A percentile compares a stretch with the other conserved stretches of the same genome.
Evolutionary conservation across 1,140 invertebrate species (phyloP).

Genomic region (Radopholus similis): DNA sequence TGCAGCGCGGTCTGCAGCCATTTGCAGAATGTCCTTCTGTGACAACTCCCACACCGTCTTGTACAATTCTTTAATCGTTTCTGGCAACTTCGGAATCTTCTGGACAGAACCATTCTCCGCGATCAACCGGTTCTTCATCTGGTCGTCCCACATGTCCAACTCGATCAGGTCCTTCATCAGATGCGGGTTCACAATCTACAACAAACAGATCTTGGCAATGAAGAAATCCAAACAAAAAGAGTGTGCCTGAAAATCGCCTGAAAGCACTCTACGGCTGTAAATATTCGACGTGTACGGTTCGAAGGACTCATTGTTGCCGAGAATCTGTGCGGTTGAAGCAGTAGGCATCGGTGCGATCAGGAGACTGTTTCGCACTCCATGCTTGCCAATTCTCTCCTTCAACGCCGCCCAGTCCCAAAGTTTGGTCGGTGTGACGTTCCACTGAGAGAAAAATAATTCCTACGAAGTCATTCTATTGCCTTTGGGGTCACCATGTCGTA

Average conservation of each 20-base stretch:
- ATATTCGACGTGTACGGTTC: conserved; percentile 98
- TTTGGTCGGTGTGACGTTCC: conserved; percentile 74
- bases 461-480: background rate
- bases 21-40: conserved; percentile 86
- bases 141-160: conserved; percentile 82
- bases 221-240: conserved; percentile 9
- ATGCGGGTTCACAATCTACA: conserved; percentile 92
- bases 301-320: conserved; percentile 97
- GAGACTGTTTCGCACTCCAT: conserved; percentile 89
- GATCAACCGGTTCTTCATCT: conserved; percentile 93
- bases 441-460: conserved; percentile 10
- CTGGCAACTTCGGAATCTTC: conserved; percentile 80
- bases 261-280: conserved; percentile 85
- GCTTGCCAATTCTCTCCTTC: conserved; percentile 79
- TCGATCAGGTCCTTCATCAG: conserved; percentile 87
- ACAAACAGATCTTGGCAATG: conserved; percentile 16
- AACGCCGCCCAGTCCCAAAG: conserved; percentile 84
- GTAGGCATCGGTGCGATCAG: conserved; percentile 97
- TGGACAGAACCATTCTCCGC: conserved; percentile 88
- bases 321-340: conserved; percentile 95
- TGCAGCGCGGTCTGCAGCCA: conserved; percentile 94
- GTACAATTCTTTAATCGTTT: conserved; percentile 83
- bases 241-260: conserved; percentile 75
- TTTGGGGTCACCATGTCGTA: conserved; percentile 85
- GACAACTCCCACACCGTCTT: conserved; percentile 99